These are phyloP conservation scores for Dynastes tityus DNA, from an alignment of 2,888 invertebrate species.

Conservation along the genomic window DNA sequence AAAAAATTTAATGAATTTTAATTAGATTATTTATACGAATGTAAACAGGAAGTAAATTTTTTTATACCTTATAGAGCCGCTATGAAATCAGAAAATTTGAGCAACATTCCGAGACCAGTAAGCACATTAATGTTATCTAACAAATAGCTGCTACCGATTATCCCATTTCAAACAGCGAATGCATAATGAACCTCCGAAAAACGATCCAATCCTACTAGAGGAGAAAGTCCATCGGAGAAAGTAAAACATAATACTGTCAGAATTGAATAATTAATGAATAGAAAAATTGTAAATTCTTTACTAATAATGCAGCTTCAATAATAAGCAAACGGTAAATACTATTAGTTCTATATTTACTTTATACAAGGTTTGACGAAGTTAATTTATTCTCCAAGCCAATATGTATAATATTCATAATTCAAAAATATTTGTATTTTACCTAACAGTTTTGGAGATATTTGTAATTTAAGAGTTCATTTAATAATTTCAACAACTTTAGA, in stretches of 20 bases:
- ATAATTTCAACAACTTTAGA: too few relatives aligned
- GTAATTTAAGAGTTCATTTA: too few relatives aligned
- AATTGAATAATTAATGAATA: neutral
- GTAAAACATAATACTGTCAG: neutral
- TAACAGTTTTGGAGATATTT: too few relatives aligned
- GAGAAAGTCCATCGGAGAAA: constrained; percentile 33
- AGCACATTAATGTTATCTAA: constrained; percentile 7
- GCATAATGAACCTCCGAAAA: constrained; percentile 7
- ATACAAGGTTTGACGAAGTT: too few relatives aligned
- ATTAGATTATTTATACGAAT: too few relatives aligned
- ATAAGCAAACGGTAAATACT: neutral
- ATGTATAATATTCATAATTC: too few relatives aligned
- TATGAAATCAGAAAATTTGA: neutral
- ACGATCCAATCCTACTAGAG: constrained; percentile 2
- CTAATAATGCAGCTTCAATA: neutral
- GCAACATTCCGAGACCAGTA: neutral
- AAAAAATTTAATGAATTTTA: too few relatives aligned
- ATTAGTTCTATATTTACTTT: too few relatives aligned
- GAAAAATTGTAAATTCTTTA: constrained; percentile 20
- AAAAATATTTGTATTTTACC: too few relatives aligned
- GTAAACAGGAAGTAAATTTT: too few relatives aligned
- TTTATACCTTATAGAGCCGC: neutral
- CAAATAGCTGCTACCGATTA: constrained; percentile 19
- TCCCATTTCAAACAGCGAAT: constrained; percentile 12
- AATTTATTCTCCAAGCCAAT: too few relatives aligned